Conservation (phyloP, 2,113 vertebrate genomes). For the Zosterops japonicus region DNA sequence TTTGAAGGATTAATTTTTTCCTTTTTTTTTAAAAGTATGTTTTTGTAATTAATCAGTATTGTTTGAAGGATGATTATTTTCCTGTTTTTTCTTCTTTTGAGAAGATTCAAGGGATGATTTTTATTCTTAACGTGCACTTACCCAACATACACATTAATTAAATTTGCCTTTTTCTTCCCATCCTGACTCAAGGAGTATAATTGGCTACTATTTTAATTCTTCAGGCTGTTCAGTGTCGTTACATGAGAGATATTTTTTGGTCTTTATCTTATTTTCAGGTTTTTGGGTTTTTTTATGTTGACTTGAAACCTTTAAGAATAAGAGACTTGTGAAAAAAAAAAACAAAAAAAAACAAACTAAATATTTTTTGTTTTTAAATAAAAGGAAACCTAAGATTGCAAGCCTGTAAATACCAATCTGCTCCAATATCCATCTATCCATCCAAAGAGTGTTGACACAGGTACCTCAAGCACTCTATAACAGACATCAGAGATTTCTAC, state of each 20-base stretch:
- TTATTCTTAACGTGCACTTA: background rate
- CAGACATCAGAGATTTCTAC: background rate
- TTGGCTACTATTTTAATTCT: background rate
- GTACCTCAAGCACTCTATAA: background rate
- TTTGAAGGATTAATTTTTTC: background rate
- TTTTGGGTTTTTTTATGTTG: background rate
- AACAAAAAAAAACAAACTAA: background rate
- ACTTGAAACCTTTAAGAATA: background rate
- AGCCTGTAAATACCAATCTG: background rate
- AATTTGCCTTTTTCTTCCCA: background rate
- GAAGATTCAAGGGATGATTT: background rate
- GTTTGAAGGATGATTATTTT: background rate
- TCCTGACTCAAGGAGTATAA: background rate
- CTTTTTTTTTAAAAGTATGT: background rate
- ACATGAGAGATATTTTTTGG: fast-evolving
- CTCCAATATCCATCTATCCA: background rate
- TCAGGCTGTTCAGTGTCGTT: background rate
- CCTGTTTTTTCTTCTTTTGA: background rate
- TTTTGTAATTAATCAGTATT: background rate
- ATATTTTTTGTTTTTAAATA: background rate
- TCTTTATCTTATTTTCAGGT: background rate
- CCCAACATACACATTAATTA: background rate
- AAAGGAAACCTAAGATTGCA: background rate
- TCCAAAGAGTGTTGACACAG: background rate
- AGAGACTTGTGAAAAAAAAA: background rate